Conservation (phyloP, 2,113 vertebrate species). For the Myotis brandtii region DNA sequence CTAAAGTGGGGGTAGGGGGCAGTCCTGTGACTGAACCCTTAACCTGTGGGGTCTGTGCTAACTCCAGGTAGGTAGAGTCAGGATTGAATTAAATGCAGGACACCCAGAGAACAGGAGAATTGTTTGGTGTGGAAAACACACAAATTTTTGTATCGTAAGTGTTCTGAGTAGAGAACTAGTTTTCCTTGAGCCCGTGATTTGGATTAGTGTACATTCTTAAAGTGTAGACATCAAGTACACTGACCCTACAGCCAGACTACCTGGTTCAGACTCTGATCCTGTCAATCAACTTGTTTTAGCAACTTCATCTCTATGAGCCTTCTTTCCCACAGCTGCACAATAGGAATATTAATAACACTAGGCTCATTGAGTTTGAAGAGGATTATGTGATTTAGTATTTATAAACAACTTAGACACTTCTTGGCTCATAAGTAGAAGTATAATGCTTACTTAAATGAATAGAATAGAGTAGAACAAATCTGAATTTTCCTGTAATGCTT, state of each 20-base stretch:
- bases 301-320: neutral
- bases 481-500: neutral
- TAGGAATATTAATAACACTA: neutral
- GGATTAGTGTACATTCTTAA: neutral
- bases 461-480: neutral
- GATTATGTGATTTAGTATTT: conserved; percentile 42
- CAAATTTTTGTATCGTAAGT: neutral
- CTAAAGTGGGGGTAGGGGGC: neutral
- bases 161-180: neutral
- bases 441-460: conserved; percentile 41
- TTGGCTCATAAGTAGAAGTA: neutral
- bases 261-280: neutral
- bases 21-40: neutral
- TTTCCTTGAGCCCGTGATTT: neutral
- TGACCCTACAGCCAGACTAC: neutral
- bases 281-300: neutral
- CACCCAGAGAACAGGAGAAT: neutral
- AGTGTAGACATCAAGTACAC: neutral
- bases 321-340: neutral
- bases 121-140: neutral
- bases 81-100: neutral
- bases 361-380: neutral
- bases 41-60: neutral
- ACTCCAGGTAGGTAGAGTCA: neutral
- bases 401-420: conserved; percentile 21